Conservation (phyloP, 37 sponge, comb jelly and placozoan genomes). For the Hormiphora californensis region DNA sequence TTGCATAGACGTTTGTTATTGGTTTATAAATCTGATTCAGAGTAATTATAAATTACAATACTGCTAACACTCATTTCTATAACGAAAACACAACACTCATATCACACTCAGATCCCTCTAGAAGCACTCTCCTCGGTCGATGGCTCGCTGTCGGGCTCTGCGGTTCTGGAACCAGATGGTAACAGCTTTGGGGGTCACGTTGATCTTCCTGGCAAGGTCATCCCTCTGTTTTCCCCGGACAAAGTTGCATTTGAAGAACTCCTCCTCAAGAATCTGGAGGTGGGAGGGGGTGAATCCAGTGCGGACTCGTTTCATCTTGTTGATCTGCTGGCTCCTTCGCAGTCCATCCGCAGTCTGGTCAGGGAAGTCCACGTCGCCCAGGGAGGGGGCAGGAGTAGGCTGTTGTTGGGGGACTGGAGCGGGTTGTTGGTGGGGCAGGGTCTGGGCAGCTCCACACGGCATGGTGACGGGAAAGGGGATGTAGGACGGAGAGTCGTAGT, state of each 20-base stretch:
- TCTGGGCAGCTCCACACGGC: too few species aligned
- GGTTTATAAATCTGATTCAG: too few species aligned
- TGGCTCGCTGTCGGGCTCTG: slow-evolving; percentile 27
- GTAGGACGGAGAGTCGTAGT: background rate
- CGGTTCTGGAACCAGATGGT: slow-evolving; percentile 53
- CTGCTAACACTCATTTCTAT: too few species aligned
- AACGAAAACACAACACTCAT: too few species aligned
- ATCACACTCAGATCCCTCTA: too few species aligned
- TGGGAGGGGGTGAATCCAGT: slow-evolving; percentile 25
- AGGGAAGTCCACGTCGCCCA: background rate
- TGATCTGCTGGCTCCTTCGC: background rate
- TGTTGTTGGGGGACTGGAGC: background rate
- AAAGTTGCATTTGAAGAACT: slow-evolving; percentile 13
- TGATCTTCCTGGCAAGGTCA: slow-evolving; percentile 13
- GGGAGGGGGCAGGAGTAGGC: background rate
- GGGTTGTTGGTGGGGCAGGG: background rate
- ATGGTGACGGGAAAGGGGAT: slow-evolving; percentile 36
- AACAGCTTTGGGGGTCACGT: slow-evolving; percentile 36
- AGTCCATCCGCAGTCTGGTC: slow-evolving; percentile 30
- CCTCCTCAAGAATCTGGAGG: background rate
- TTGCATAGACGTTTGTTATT: too few species aligned
- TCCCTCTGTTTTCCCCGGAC: slow-evolving; percentile 11
- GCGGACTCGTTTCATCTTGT: slow-evolving; percentile 25
- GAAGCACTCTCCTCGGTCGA: too few species aligned
- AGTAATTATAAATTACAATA: too few species aligned